A percentile compares a stretch with the other conserved stretches of the same genome.
These are phyloP conservation scores for Batillaria attramentaria DNA, from an alignment of 1,140 invertebrate species.

Conservation along the genomic window DNA sequence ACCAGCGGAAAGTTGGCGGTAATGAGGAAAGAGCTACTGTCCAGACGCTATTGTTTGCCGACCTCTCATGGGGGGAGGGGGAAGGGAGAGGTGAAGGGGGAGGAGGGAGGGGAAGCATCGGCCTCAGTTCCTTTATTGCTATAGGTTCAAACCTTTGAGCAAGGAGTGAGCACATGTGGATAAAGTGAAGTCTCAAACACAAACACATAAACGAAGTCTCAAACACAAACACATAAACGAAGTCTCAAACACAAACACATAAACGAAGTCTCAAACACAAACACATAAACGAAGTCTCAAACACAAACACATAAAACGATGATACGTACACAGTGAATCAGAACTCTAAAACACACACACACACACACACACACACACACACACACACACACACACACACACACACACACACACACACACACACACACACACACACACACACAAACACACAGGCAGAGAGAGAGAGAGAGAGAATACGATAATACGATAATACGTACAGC, in stretches of 20 bases:
- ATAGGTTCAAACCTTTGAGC: too few species aligned
- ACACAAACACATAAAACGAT: background rate
- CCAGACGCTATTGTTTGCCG: too few species aligned
- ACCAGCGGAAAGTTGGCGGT: too few species aligned
- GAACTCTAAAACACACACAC: background rate
- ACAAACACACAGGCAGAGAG: background rate
- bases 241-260: background rate
- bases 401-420: background rate
- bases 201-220: background rate
- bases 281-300: background rate
- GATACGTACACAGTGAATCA: background rate
- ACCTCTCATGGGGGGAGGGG: too few species aligned
- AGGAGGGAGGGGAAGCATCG: too few species aligned
- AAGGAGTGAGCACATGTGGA: background rate
- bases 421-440: background rate
- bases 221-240: background rate
- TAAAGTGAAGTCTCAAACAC: background rate
- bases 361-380: background rate
- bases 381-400: background rate
- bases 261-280: background rate
- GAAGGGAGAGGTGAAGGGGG: too few species aligned
- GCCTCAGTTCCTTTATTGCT: too few species aligned
- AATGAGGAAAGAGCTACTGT: too few species aligned
- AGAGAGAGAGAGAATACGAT: too few species aligned
- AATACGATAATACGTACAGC: too few species aligned